Conservation (phyloP, 2,888 invertebrate genomes). For the Drosophila merina region DNA sequence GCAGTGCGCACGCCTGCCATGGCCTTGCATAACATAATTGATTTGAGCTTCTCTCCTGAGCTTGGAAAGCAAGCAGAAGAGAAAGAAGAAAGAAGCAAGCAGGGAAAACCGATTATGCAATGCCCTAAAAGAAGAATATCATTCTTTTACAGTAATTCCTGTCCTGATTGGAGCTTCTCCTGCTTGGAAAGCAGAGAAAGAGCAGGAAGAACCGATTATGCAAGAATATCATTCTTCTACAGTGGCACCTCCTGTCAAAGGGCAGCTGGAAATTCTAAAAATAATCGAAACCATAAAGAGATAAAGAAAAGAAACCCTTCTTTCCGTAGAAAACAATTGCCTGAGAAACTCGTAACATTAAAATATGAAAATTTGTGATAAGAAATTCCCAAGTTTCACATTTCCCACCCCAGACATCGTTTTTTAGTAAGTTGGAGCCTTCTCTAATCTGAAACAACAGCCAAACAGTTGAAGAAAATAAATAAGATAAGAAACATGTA, state of each 20-base stretch:
- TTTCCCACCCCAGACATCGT: background rate
- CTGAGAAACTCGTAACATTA: background rate
- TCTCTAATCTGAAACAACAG: slow-evolving; percentile 1
- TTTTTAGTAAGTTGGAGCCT: background rate
- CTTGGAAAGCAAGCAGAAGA: background rate
- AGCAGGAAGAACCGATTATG: slow-evolving; percentile 18
- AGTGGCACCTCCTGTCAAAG: slow-evolving; percentile 8
- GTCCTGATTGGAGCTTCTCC: too few species aligned
- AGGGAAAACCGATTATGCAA: slow-evolving; percentile 26
- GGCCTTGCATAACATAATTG: slow-evolving; percentile 44
- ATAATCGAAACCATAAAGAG: background rate
- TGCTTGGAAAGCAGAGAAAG: background rate
- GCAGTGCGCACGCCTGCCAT: slow-evolving; percentile 15
- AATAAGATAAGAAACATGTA: slow-evolving; percentile 3
- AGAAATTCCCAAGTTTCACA: background rate
- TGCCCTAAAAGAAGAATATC: slow-evolving; percentile 41
- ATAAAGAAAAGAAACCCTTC: background rate
- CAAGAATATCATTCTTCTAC: slow-evolving; percentile 11
- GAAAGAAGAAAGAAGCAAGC: slow-evolving; percentile 2
- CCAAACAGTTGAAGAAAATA: background rate
- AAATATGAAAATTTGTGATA: background rate
- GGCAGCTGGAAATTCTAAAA: background rate
- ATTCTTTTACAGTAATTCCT: slow-evolving; percentile 15
- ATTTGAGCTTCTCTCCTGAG: slow-evolving; percentile 20
- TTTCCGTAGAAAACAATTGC: background rate